phyloP scores from a whole-genome alignment of 2,113 vertebrate species.

The Rhea americana region DNA sequence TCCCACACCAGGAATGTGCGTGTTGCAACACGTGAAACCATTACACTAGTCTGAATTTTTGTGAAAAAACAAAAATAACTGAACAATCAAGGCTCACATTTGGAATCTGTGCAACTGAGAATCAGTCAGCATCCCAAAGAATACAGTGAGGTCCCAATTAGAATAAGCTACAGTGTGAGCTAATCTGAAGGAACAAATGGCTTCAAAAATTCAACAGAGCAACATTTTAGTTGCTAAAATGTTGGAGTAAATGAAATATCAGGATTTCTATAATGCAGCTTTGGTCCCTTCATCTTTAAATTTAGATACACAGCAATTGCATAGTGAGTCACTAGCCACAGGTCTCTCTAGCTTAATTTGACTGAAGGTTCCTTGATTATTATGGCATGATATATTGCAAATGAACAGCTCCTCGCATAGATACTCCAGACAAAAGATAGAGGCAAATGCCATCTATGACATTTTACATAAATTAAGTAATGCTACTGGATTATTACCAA shows the following conservation, averaged over 20 bases:
- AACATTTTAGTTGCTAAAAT: not conserved
- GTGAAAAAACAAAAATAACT: not conserved
- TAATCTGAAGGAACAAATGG: not conserved
- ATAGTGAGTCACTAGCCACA: not conserved
- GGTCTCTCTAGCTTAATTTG: not conserved
- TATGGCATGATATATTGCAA: not conserved
- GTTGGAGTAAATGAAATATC: not conserved
- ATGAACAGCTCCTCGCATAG: not conserved
- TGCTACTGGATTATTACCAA: not conserved
- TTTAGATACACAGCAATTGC: not conserved
- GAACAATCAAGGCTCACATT: not conserved
- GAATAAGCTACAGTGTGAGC: not conserved
- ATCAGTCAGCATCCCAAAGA: not conserved
- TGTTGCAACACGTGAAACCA: not conserved
- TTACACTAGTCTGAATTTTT: not conserved
- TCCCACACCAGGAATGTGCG: not conserved
- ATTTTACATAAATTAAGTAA: not conserved
- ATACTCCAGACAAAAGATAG: not conserved
- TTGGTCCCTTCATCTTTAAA: not conserved
- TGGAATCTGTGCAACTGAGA: not conserved
- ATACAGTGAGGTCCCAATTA: not conserved
- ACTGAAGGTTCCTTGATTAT: not conserved
- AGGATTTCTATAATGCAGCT: not conserved
- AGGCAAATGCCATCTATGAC: not conserved
- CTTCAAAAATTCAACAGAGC: not conserved